These are phyloP conservation scores for Cryptoleucopteryx plumbea DNA, from an alignment of 2,113 vertebrate genomes.

Conservation along the genomic window DNA sequence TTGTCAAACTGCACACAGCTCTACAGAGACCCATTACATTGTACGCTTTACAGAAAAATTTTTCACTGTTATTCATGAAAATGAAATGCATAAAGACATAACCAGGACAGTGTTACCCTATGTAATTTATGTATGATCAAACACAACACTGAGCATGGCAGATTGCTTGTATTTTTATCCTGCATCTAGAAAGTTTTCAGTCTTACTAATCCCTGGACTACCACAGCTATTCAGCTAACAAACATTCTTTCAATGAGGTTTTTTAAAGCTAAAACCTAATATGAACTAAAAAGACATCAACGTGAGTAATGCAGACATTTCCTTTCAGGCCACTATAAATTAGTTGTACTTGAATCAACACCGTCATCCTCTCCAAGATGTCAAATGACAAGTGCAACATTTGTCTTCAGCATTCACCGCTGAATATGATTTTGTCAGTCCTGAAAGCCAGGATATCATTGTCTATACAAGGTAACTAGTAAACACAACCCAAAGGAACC, in stretches of 20 bases:
- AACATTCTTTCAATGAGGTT: not conserved
- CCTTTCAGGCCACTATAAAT: not conserved
- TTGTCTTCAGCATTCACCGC: not conserved
- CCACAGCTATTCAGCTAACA: not conserved
- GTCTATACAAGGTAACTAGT: not conserved
- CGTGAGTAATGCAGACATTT: not conserved
- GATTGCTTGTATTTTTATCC: not conserved
- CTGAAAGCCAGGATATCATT: not conserved
- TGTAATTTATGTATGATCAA: not conserved
- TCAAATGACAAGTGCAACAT: not conserved
- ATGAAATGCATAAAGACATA: not conserved
- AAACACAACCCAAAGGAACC: not conserved
- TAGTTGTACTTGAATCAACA: not conserved
- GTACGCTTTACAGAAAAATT: not conserved
- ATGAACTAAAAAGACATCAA: not conserved
- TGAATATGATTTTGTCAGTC: not conserved
- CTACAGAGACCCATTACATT: not conserved
- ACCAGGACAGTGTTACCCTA: not conserved
- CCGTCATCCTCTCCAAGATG: not conserved
- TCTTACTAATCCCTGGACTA: not conserved
- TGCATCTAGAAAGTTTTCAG: not conserved
- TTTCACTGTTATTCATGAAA: not conserved
- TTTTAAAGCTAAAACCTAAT: not conserved
- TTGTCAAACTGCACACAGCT: not conserved
- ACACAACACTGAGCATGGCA: not conserved